phyloP scores from a whole-genome alignment of 2,113 vertebrate genomes.

The Triplophysa dalaica region DNA sequence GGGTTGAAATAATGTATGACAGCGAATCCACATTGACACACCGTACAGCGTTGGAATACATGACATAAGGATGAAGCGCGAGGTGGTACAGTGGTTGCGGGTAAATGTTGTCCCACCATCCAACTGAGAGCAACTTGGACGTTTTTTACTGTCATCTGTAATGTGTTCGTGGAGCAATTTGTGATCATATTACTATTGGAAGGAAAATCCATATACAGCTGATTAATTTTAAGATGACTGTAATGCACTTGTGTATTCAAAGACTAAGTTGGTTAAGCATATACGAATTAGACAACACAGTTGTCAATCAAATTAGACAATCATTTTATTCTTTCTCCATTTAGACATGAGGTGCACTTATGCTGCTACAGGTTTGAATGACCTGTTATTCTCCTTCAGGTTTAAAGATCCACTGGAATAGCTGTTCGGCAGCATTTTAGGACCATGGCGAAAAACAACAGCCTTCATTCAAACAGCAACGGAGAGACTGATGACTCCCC shows the following conservation, averaged over 20 bases:
- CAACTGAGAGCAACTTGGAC: constrained; percentile 17
- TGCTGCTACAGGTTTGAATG: background rate
- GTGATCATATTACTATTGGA: background rate
- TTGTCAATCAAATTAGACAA: no score
- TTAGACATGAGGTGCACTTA: background rate
- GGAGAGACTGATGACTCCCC: constrained; percentile 93
- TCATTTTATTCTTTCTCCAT: background rate
- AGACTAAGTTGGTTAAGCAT: background rate
- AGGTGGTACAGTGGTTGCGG: constrained; percentile 10
- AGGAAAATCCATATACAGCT: background rate
- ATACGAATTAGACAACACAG: background rate
- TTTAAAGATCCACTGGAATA: constrained; percentile 45
- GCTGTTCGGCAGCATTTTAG: constrained; percentile 54
- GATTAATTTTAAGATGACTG: background rate
- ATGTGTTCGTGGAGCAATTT: background rate
- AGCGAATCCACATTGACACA: background rate
- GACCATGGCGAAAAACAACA: constrained; percentile 97
- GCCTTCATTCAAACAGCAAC: constrained; percentile 87
- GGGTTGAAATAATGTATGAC: background rate
- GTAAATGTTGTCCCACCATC: constrained; percentile 27
- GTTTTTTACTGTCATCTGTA: background rate
- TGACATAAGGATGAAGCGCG: constrained; percentile 31
- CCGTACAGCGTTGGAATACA: constrained; percentile 3
- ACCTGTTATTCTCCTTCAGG: constrained; percentile 5
- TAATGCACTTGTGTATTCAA: background rate